Conservation (phyloP, 2,113 vertebrate species). For the Phainopepla nitens region DNA sequence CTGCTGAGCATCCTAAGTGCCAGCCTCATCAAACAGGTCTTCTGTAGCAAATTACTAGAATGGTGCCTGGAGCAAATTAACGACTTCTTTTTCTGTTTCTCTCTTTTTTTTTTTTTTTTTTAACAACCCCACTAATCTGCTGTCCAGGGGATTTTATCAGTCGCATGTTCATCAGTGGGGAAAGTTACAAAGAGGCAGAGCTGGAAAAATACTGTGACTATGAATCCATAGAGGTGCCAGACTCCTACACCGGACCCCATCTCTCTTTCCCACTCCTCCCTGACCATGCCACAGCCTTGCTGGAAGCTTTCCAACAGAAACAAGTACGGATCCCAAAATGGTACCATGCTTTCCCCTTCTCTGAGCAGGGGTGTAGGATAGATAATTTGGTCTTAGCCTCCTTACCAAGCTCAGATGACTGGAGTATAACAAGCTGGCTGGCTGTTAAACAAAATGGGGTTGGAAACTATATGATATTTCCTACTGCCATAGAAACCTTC, state of each 20-base stretch:
- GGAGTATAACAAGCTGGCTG: neutral
- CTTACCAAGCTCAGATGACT: neutral
- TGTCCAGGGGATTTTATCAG: slow-evolving; percentile 83
- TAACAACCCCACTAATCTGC: neutral
- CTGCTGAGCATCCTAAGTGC: neutral
- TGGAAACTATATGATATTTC: neutral
- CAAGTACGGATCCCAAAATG: slow-evolving; percentile 76
- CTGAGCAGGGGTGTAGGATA: accelerated
- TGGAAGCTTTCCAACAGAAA: slow-evolving; percentile 89
- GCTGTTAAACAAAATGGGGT: neutral
- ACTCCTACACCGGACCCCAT: slow-evolving; percentile 79
- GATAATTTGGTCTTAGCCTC: neutral
- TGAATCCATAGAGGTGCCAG: slow-evolving; percentile 77
- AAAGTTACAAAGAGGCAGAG: slow-evolving; percentile 69
- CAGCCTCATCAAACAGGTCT: neutral
- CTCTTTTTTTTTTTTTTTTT: neutral
- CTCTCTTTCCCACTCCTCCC: slow-evolving; percentile 86
- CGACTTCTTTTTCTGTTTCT: neutral
- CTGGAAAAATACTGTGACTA: slow-evolving; percentile 79
- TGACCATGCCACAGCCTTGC: slow-evolving; percentile 79
- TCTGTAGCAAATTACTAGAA: neutral
- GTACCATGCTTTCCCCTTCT: neutral
- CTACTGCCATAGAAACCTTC: neutral
- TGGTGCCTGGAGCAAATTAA: neutral
- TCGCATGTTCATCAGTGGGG: slow-evolving; percentile 80